A percentile compares a stretch with the other conserved stretches of the same genome.
Evolutionary conservation across 1,140 invertebrate species (phyloP).

Genomic region (Drosophila suzukii): DNA sequence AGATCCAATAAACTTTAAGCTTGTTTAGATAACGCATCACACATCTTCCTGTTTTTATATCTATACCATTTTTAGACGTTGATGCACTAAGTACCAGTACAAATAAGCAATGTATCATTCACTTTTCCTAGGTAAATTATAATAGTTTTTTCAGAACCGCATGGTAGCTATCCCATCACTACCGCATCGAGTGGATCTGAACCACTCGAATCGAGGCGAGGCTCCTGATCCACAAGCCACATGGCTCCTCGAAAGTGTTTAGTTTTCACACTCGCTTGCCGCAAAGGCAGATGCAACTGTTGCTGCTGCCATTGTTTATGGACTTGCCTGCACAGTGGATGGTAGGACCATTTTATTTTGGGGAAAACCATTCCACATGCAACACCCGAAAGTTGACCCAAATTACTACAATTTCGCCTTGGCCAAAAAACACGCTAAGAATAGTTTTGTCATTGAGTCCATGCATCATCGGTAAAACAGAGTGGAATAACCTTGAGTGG

Average conservation of each 20-base stretch:
- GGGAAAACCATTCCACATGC: background rate
- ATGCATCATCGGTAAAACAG: slow-evolving; percentile 13
- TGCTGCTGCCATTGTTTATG: slow-evolving; percentile 35
- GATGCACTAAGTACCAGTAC: too few species aligned
- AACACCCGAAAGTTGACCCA: slow-evolving; percentile 9
- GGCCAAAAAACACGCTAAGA: slow-evolving; percentile 16
- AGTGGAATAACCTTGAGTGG: background rate
- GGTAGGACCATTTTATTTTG: background rate
- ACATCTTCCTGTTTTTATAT: too few species aligned
- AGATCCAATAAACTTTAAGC: too few species aligned
- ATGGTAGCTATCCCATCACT: background rate
- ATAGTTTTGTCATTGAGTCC: slow-evolving; percentile 13
- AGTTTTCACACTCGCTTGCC: slow-evolving; percentile 44
- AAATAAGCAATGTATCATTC: too few species aligned
- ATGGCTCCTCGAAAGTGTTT: slow-evolving; percentile 46
- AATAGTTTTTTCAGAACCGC: background rate
- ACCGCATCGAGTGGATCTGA: background rate
- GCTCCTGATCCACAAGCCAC: slow-evolving; percentile 24
- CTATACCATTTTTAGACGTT: too few species aligned
- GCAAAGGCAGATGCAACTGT: slow-evolving; percentile 47
- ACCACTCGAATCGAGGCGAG: slow-evolving; percentile 28
- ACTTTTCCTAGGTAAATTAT: background rate
- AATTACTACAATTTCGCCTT: slow-evolving; percentile 15
- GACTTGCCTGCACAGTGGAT: slow-evolving; percentile 25
- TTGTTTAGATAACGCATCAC: too few species aligned